Evolutionary conservation across 2,797 vertebrate species (phyloP), one percentile per base, ranked within the genome.

Genomic region (Chrosomus eos): DNA sequence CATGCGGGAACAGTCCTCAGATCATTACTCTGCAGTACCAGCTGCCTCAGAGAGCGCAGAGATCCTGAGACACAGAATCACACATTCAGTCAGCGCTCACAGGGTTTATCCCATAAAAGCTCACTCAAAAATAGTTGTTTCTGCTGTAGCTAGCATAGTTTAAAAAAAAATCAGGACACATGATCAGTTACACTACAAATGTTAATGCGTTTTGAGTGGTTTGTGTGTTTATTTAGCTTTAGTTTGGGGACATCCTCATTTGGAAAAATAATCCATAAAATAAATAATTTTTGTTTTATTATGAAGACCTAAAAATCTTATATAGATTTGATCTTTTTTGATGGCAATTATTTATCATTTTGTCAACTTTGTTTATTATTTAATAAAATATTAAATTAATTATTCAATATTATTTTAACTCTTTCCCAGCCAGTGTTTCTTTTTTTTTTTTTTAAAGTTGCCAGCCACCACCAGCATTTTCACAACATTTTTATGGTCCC

Each of bases 21-120:
- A 60, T 93, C 89, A 87, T 96, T 96, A 89, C 94, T 94, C 85
- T 92, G 92, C 86, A 95, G 85, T 62, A 90, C 60, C 78, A 96
- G 91, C 81, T 94, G 90, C 87, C 90, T 93, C 76, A 96, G 94
- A 23, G 91, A 93, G 43, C 84, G 55, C 14, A 96, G 94, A 86
- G 88, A 92, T 23, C 93, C 95, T 96, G 88, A n/a, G 28, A 82
- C 86, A 87, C 18, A 88, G 18, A 87, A 11, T 0, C 0, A 72
- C 16, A 19, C 23, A 71, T 16, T n/a, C 7, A 72, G 5, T 26
- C 16, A 28, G 14, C 6, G 7, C 1, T 31, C 45, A 73, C 9
- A 73, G n/a, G n/a, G n/a, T n/a, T n/a, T n/a, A n/a, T 19, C 45
- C 11, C 21, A 21, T 18, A 48, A 51, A 73, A 31, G 2, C 26